These are phyloP conservation scores for Tenthredo distinguenda DNA, from an alignment of 2,888 invertebrate species.

Conservation along the genomic window DNA sequence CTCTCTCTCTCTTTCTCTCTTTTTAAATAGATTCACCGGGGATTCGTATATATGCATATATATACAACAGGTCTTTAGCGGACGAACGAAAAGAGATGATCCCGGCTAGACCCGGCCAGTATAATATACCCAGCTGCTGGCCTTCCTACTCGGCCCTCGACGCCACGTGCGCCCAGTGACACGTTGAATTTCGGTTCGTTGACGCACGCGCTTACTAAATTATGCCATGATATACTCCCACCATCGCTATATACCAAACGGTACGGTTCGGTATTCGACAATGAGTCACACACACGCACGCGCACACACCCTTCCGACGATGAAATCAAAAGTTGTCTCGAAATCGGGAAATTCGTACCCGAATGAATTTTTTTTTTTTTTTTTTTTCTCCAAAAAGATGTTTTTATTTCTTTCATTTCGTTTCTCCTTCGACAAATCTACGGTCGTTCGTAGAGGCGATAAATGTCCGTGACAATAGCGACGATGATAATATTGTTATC, in stretches of 20 bases:
- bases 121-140: not conserved
- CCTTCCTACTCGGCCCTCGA: slow-evolving; percentile 1
- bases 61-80: not conserved
- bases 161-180: slow-evolving; percentile 32
- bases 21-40: slow-evolving; percentile 30
- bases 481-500: not conserved
- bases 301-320: not conserved
- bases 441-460: no score
- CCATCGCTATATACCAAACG: not conserved
- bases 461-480: not conserved
- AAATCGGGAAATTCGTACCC: not conserved
- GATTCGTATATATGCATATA: not conserved
- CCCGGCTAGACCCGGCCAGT: slow-evolving; percentile 23
- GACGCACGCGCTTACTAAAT: slow-evolving; percentile 35
- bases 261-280: not conserved
- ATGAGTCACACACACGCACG: not conserved
- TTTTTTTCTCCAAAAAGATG: no score
- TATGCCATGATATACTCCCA: slow-evolving; percentile 11
- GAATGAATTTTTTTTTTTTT: not conserved
- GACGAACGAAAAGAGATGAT: not conserved
- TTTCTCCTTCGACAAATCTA: not conserved
- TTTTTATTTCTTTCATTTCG: not conserved
- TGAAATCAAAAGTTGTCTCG: not conserved
- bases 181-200: slow-evolving; percentile 18
- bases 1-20: not conserved